Conservation (phyloP, 2,888 invertebrate species). For the Sphaeridia pumilis region DNA sequence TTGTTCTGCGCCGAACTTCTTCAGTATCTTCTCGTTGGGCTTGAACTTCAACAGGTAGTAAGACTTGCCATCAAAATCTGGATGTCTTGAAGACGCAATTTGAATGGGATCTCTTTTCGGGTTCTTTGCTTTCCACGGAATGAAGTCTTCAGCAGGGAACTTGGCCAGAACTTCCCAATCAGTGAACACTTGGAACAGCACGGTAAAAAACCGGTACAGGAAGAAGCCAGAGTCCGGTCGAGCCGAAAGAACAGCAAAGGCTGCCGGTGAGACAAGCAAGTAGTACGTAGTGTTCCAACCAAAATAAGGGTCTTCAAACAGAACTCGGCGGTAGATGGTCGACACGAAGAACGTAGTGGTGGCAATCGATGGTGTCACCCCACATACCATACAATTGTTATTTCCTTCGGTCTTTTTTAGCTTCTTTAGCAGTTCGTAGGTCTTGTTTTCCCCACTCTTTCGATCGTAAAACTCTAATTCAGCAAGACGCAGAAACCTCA, state of each 20-base stretch:
- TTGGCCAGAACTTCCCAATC: conserved; percentile 50
- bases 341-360: conserved; percentile 18
- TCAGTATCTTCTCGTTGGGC: conserved; percentile 43
- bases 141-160: conserved; percentile 52
- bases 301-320: conserved; percentile 20
- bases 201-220: conserved; percentile 47
- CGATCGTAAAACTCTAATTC: conserved; percentile 23
- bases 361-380: conserved; percentile 15
- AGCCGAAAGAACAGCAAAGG: conserved; percentile 15
- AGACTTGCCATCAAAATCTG: conserved; percentile 43
- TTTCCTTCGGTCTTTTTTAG: not conserved
- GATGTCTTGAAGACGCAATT: not conserved
- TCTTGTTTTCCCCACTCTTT: conserved; percentile 16
- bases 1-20: conserved; percentile 39
- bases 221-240: conserved; percentile 44
- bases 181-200: conserved; percentile 58
- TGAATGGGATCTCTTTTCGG: not conserved
- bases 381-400: conserved; percentile 19
- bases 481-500: conserved; percentile 10
- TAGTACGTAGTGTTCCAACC: conserved; percentile 16
- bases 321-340: conserved; percentile 9
- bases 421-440: not conserved
- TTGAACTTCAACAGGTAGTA: conserved; percentile 55
- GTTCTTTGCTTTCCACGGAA: conserved; percentile 49
- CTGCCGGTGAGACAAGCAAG: conserved; percentile 11